A percentile compares a stretch with the other conserved stretches of the same genome.
Evolutionary conservation across 2,113 vertebrate genomes (phyloP).

Genomic region (Chaetodon trifascialis): DNA sequence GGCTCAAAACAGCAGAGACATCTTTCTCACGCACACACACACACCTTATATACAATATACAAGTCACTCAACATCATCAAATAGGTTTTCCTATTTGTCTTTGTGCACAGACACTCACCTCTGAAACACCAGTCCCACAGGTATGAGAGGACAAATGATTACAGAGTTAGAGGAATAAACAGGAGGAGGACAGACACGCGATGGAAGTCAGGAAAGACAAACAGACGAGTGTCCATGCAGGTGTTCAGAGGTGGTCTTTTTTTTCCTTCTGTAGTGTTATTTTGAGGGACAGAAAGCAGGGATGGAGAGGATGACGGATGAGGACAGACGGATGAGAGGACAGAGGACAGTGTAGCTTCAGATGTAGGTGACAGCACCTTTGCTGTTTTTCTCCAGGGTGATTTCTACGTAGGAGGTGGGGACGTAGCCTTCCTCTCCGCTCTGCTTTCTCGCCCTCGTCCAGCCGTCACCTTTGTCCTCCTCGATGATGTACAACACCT

Average conservation of each 20-base stretch:
- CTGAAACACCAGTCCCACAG: constrained; percentile 36
- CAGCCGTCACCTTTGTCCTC: constrained; percentile 99
- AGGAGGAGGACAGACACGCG: constrained; percentile 31
- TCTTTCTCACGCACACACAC: not conserved
- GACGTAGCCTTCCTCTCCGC: constrained; percentile 97
- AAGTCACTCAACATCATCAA: constrained; percentile 36
- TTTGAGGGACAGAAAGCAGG: constrained; percentile 3
- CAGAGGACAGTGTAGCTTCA: constrained; percentile 80
- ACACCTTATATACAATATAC: constrained; percentile 26
- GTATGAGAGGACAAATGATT: constrained; percentile 10
- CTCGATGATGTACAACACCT: constrained; percentile 95
- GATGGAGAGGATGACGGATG: constrained; percentile 20
- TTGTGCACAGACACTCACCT: constrained; percentile 84
- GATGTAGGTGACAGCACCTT: constrained; percentile 99
- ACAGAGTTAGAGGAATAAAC: constrained; percentile 48
- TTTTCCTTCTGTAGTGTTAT: constrained; percentile 27
- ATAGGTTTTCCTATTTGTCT: constrained; percentile 35
- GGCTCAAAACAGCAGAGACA: constrained; percentile 49
- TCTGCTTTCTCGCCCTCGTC: constrained; percentile 96
- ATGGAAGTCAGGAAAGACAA: constrained; percentile 20
- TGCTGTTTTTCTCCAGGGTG: constrained; percentile 98
- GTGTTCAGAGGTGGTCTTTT: constrained; percentile 25
- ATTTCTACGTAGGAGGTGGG: constrained; percentile 99
- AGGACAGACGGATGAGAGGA: constrained; percentile 21
- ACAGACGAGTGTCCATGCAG: constrained; percentile 62